Conservation (phyloP, 2,113 vertebrate species). For the Cinclus mexicanus region DNA sequence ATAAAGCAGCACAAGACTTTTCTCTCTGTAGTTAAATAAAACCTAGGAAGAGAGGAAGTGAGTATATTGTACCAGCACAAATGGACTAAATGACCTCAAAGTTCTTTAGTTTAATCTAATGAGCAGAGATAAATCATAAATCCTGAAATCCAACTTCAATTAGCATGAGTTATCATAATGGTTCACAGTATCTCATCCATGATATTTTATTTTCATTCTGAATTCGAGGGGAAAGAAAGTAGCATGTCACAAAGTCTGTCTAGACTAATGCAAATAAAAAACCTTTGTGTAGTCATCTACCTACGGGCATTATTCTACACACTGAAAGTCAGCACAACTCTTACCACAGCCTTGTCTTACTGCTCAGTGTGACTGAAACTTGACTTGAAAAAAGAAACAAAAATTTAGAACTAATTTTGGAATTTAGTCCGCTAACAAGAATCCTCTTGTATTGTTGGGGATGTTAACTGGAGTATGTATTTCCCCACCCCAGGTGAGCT, state of each 20-base stretch:
- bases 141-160: neutral
- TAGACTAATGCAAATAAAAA: neutral
- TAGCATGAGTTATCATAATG: neutral
- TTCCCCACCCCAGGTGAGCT: neutral
- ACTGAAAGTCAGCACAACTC: neutral
- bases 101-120: neutral
- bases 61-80: neutral
- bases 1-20: neutral
- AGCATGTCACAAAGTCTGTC: neutral
- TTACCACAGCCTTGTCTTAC: neutral
- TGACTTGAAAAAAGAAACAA: neutral
- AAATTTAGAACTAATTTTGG: neutral
- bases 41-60: neutral
- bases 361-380: neutral
- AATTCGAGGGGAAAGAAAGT: neutral
- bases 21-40: neutral
- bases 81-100: neutral
- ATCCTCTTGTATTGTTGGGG: neutral
- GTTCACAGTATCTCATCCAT: neutral
- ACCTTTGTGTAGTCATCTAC: neutral
- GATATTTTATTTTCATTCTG: neutral
- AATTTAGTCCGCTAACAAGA: neutral
- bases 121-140: neutral
- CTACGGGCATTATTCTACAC: neutral
- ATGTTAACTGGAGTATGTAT: neutral